These are phyloP conservation scores for Anas bahamensis DNA, from an alignment of 2,797 vertebrate genomes.

Conservation along the genomic window DNA sequence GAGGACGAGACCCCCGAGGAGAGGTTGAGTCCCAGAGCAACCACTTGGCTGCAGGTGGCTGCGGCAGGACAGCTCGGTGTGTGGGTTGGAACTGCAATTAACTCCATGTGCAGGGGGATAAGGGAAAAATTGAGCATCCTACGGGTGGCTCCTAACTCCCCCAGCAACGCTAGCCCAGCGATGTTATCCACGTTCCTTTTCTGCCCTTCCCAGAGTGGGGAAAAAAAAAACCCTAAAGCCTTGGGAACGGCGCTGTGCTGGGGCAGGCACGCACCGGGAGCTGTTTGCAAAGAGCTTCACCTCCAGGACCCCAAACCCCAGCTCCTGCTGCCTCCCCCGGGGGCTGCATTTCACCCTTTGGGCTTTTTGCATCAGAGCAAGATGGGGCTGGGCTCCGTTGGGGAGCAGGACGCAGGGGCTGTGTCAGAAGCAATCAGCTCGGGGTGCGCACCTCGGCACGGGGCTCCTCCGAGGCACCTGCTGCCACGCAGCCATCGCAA, in stretches of 20 bases:
- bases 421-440: not conserved
- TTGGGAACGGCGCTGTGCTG: fast-evolving
- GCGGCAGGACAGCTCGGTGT: constrained; percentile 43
- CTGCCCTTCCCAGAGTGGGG: not conserved
- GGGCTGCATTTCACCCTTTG: not conserved
- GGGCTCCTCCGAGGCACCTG: not conserved
- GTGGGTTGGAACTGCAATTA: constrained; percentile 57
- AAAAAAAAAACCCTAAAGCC: not conserved
- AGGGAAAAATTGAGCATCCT: constrained; percentile 54
- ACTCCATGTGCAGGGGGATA: constrained; percentile 22
- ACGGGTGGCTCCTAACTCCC: constrained; percentile 55
- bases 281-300: not conserved
- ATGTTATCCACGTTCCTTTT: not conserved
- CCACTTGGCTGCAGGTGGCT: not conserved
- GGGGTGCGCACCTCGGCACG: not conserved
- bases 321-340: not conserved
- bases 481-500: not conserved
- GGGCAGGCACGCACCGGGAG: not conserved
- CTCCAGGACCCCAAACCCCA: not conserved
- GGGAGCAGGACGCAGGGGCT: not conserved
- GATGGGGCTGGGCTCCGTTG: not conserved
- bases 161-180: constrained; percentile 22
- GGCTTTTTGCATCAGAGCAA: not conserved
- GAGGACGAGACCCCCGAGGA: not conserved
- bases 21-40: constrained; percentile 35